Base-by-base conservation (phyloP, 1,140 invertebrate genomes). In the Drosophila triauraria region DNA sequence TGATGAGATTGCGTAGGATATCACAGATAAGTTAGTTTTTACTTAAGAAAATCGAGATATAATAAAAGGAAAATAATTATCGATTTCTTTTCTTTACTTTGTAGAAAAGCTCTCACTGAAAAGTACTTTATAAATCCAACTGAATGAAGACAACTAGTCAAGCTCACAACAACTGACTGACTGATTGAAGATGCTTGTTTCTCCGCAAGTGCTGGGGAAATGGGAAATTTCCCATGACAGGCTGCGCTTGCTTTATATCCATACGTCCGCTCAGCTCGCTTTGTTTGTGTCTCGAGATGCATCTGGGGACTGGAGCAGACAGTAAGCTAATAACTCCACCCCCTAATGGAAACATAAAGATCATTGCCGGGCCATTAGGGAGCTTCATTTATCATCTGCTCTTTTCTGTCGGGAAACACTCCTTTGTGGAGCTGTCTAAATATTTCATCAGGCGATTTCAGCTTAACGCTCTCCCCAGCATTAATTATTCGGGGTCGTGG, bases 401-500 rank as follows among this genome's bases (percentile, higher is more conserved):
- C 30, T 57, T 56, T 67, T 67, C 43, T 50, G 38, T 42, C 3
- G 38, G 44, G 9, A 9, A 46, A 15, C 15, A 30, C 23, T 59
- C 23, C 40, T 27, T n/a, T 38, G 38, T 38, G 44, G n/a, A 8
- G 20, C 35, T 59, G 70, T 60, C 70, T 44, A 51, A 72, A 72
- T 60, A 72, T 72, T 42, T 72, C 46, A 72, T 51, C 12, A 4
- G 30, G 4, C 54, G 53, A 72, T 59, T 43, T 38, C 30, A 72
- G 30, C 30, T 35, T 10, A 27, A 25, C 35, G 23, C 69, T 30
- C 23, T 17, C 25, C 17, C 32, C 9, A 25, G 42, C 40, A 51
- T 80, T 71, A 80, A 83, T 80, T 88, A 80, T 67, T 62, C 69
- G 56, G 70, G 74, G 67, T 71, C 70, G 54, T 57, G 57, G 56